Evolutionary conservation across 2,888 invertebrate genomes (phyloP).

Genomic region (Timema podura): DNA sequence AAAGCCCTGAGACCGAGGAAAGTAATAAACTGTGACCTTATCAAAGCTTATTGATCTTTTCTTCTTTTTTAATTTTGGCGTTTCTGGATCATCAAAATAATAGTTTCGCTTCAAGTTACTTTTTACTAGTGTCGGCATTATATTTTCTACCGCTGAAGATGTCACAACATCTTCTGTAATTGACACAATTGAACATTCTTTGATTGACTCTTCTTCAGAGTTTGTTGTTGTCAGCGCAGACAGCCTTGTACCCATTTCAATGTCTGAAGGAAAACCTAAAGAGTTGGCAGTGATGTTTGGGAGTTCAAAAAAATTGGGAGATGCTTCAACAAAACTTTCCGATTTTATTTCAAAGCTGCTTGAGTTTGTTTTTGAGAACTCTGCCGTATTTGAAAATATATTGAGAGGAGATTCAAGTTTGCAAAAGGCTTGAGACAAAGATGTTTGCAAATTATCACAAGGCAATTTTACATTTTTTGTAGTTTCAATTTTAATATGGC

Average conservation of each 20-base stretch:
- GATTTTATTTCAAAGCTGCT: slow-evolving; percentile 7
- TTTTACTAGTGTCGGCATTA: slow-evolving; percentile 43
- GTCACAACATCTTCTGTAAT: no score
- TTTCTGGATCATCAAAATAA: slow-evolving; percentile 41
- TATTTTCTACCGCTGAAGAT: neutral
- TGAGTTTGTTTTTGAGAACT: neutral
- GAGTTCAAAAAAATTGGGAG: slow-evolving; percentile 17
- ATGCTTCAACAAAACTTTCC: neutral
- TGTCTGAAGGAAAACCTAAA: no score
- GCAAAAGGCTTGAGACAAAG: neutral
- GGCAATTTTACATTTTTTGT: slow-evolving; percentile 8
- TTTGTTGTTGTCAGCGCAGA: neutral
- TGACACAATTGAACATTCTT: no score
- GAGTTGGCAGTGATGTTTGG: slow-evolving; percentile 8
- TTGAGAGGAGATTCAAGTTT: slow-evolving; percentile 7
- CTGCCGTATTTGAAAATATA: slow-evolving; percentile 2
- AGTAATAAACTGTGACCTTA: slow-evolving; percentile 91
- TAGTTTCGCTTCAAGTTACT: slow-evolving; percentile 65
- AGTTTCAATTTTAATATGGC: no score
- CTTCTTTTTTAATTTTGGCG: slow-evolving; percentile 54
- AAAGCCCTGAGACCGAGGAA: slow-evolving; percentile 88
- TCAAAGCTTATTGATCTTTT: slow-evolving; percentile 85
- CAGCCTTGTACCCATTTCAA: slow-evolving; percentile 15
- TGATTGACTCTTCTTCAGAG: neutral
- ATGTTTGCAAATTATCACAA: neutral